These are phyloP conservation scores for Drosophila hydei DNA, from an alignment of 1,140 invertebrate genomes.

Conservation along the genomic window DNA sequence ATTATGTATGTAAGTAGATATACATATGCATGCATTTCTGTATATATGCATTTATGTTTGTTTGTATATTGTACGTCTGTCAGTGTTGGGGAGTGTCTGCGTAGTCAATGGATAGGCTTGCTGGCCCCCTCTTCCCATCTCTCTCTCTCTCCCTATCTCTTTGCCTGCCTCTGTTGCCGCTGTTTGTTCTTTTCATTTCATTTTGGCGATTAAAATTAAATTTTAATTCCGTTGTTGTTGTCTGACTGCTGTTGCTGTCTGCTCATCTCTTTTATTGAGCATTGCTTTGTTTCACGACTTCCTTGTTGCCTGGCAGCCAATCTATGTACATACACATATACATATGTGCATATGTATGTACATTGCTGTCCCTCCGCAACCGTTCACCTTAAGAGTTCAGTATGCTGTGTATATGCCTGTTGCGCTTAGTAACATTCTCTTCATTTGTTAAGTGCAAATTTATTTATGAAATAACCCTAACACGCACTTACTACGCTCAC, in stretches of 20 bases:
- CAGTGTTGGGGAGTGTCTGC: slow-evolving; percentile 36
- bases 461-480: slow-evolving; percentile 68
- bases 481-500: slow-evolving; percentile 19
- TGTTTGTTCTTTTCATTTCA: slow-evolving; percentile 50
- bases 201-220: slow-evolving; percentile 80
- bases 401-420: slow-evolving; percentile 60
- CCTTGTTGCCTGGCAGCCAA: slow-evolving; percentile 53
- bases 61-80: not conserved
- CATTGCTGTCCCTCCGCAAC: not conserved
- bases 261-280: slow-evolving; percentile 51
- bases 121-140: slow-evolving; percentile 8
- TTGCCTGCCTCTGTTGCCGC: slow-evolving; percentile 2
- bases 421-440: slow-evolving; percentile 76
- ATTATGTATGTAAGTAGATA: slow-evolving; percentile 38
- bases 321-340: slow-evolving; percentile 1
- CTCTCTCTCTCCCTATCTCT: slow-evolving; percentile 3
- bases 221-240: slow-evolving; percentile 65
- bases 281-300: slow-evolving; percentile 74
- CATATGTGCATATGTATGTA: not conserved
- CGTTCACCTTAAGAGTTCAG: slow-evolving; percentile 16
- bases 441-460: slow-evolving; percentile 75
- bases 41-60: slow-evolving; percentile 24
- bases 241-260: slow-evolving; percentile 40
- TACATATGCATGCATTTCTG: slow-evolving; percentile 26
- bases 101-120: slow-evolving; percentile 44